phyloP scores from a whole-genome alignment of 2,888 invertebrate species.

The Anoncus sp. region DNA sequence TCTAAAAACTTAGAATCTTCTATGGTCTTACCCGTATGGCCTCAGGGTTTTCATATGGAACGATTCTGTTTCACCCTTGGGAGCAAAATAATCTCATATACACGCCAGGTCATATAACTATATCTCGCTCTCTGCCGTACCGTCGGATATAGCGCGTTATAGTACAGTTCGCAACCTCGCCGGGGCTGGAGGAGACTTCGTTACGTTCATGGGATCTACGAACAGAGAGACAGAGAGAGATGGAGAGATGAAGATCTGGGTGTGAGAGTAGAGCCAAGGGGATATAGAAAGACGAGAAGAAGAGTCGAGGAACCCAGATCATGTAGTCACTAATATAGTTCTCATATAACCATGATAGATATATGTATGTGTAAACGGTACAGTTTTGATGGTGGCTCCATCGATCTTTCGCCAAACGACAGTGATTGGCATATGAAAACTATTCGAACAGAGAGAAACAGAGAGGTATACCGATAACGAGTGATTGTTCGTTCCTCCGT shows the following conservation, averaged over 20 bases:
- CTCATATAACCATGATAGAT: constrained; percentile 16
- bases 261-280: constrained; percentile 30
- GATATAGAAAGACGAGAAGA: constrained; percentile 28
- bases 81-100: constrained; percentile 55
- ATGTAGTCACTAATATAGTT: constrained; percentile 26
- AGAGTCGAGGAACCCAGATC: constrained; percentile 40
- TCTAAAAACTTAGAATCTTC: constrained; percentile 48
- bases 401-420: background rate
- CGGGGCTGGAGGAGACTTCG: constrained; percentile 61
- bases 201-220: constrained; percentile 65
- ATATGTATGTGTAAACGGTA: constrained; percentile 4
- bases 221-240: constrained; percentile 35
- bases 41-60: constrained; percentile 47
- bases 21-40: constrained; percentile 23
- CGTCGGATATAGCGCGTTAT: constrained; percentile 43
- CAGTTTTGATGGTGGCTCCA: background rate
- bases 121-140: constrained; percentile 45
- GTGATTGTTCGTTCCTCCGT: background rate
- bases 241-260: constrained; percentile 28
- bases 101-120: constrained; percentile 16
- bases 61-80: constrained; percentile 52
- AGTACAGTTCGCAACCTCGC: constrained; percentile 60
- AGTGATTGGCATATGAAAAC: constrained; percentile 10
- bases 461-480: constrained; percentile 16
- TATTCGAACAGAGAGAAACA: constrained; percentile 1